These are phyloP conservation scores for Bugulina stolonifera DNA, from an alignment of 2,888 invertebrate genomes.

Conservation along the genomic window DNA sequence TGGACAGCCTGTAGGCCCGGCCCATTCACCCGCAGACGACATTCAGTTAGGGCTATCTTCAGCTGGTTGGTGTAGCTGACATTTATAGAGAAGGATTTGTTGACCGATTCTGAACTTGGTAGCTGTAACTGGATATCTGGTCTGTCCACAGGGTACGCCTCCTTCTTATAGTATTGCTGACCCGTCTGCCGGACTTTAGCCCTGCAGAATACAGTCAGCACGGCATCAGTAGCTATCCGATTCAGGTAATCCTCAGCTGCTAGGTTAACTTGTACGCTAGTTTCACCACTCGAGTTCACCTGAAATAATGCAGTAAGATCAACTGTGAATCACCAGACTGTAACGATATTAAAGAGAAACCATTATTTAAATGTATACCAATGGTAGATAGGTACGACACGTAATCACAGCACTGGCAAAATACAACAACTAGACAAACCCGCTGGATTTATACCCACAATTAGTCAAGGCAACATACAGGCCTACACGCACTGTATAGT, in stretches of 20 bases:
- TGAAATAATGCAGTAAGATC: too few species aligned
- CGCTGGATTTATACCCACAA: too few species aligned
- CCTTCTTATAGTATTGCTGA: conserved; percentile 37
- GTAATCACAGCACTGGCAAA: too few species aligned
- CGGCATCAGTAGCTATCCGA: conserved; percentile 41
- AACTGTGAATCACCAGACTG: too few species aligned
- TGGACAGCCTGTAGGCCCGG: conserved; percentile 40
- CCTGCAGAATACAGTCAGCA: conserved; percentile 41
- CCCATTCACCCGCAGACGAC: conserved; percentile 42
- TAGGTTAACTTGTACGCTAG: conserved; percentile 33
- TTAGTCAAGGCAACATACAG: too few species aligned
- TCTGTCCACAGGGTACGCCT: conserved; percentile 41
- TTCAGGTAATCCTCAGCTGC: conserved; percentile 40
- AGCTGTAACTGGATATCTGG: conserved; percentile 42
- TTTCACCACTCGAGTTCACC: neutral
- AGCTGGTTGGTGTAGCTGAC: conserved; percentile 43
- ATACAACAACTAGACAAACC: too few species aligned
- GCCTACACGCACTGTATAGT: too few species aligned
- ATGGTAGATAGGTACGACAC: too few species aligned
- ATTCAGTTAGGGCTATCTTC: conserved; percentile 39
- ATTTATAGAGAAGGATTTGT: conserved; percentile 38
- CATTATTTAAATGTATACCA: too few species aligned
- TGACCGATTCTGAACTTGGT: conserved; percentile 33
- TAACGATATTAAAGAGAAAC: too few species aligned
- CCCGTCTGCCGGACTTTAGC: conserved; percentile 42